Evolutionary conservation across 2,888 invertebrate species (phyloP).

Genomic region (Ornithoptera priamus): DNA sequence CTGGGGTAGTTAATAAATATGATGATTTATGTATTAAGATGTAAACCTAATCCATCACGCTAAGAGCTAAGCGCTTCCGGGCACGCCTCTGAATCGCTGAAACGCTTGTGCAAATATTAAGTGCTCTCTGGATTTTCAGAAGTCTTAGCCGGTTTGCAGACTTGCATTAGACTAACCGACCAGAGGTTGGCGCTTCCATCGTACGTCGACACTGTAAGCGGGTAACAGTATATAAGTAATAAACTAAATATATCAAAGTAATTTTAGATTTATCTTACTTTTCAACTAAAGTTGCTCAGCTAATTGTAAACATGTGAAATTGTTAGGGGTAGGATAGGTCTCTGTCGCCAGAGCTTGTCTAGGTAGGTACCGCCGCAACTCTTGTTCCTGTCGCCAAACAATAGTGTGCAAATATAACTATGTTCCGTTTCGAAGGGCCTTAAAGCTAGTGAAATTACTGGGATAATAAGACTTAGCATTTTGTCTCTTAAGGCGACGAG

Average conservation of each 20-base stretch:
- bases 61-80: slow-evolving; percentile 4
- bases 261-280: neutral
- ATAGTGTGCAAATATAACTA: too few relatives aligned
- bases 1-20: neutral
- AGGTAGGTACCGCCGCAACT: too few relatives aligned
- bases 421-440: too few relatives aligned
- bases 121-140: slow-evolving; percentile 32
- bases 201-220: slow-evolving; percentile 24
- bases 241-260: neutral
- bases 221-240: neutral
- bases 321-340: too few relatives aligned
- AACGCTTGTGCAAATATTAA: slow-evolving; percentile 28
- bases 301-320: neutral
- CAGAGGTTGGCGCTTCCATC: slow-evolving; percentile 33
- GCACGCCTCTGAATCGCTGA: slow-evolving; percentile 2
- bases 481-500: too few relatives aligned
- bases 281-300: neutral
- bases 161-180: slow-evolving; percentile 37
- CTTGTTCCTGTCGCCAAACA: too few relatives aligned
- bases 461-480: too few relatives aligned
- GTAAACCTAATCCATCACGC: slow-evolving; percentile 20
- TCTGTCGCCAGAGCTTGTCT: too few relatives aligned
- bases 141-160: slow-evolving; percentile 32
- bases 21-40: slow-evolving; percentile 1
- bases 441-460: too few relatives aligned